These are phyloP conservation scores for Pangasius macronema DNA, from an alignment of 2,797 vertebrate genomes.

Conservation along the genomic window DNA sequence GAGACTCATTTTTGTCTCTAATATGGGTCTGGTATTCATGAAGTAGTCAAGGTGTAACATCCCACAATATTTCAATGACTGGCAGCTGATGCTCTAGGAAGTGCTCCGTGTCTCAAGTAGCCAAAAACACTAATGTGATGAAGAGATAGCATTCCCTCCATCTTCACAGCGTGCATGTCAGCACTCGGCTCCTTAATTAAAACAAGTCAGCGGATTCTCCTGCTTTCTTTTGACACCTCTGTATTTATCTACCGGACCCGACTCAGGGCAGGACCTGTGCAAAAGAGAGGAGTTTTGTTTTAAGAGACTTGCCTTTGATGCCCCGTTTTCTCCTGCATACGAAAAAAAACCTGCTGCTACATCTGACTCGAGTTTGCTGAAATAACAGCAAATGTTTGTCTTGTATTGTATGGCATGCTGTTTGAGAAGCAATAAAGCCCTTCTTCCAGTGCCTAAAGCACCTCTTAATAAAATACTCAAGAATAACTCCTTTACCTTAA, in stretches of 20 bases:
- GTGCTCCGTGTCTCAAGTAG: conserved; percentile 4
- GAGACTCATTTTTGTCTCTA: neutral
- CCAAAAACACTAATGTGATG: conserved; percentile 20
- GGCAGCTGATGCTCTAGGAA: neutral
- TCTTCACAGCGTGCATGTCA: conserved; percentile 48
- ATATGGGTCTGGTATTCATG: neutral
- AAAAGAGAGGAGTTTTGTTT: conserved; percentile 69
- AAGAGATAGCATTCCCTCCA: conserved; percentile 28
- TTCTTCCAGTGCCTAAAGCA: conserved; percentile 79
- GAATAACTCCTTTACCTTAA: conserved; percentile 83
- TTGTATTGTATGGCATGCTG: conserved; percentile 86
- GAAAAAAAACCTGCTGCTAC: conserved; percentile 65
- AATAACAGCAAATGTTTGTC: conserved; percentile 86
- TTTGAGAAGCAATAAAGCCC: conserved; percentile 80
- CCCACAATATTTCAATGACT: neutral
- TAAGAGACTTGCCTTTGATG: conserved; percentile 73
- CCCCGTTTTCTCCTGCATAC: conserved; percentile 67
- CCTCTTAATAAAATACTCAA: conserved; percentile 85
- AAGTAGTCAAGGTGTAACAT: neutral
- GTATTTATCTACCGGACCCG: conserved; percentile 67
- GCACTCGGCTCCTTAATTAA: conserved; percentile 64
- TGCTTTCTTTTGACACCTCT: conserved; percentile 68
- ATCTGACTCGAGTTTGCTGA: conserved; percentile 84
- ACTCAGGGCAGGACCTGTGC: conserved; percentile 63
- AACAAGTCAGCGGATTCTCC: conserved; percentile 60